Evolutionary conservation across 2,113 vertebrate species (phyloP).

Genomic region (Rhombomys opimus): DNA sequence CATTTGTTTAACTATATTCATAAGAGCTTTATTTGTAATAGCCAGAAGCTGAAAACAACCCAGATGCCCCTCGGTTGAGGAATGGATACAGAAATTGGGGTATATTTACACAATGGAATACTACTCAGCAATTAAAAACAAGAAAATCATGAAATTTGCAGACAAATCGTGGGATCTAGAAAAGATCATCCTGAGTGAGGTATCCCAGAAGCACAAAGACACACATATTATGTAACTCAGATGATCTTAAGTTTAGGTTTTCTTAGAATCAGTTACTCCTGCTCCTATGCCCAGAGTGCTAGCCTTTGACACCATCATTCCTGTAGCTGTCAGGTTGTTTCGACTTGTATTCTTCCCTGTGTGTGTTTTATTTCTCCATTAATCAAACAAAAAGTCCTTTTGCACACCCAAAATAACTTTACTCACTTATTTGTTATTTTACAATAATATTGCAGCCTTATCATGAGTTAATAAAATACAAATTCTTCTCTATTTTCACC

Average conservation of each 20-base stretch:
- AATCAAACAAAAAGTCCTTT: background rate
- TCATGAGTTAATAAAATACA: background rate
- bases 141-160: too few relatives aligned
- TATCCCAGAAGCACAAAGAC: too few relatives aligned
- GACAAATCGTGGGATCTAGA: too few relatives aligned
- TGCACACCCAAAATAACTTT: background rate
- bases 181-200: too few relatives aligned
- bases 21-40: too few relatives aligned
- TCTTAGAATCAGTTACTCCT: background rate
- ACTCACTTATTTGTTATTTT: background rate
- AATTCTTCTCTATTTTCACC: background rate
- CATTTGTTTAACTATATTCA: too few relatives aligned
- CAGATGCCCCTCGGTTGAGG: too few relatives aligned
- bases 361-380: background rate
- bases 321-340: background rate
- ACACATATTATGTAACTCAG: too few relatives aligned
- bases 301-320: background rate
- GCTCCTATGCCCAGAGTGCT: background rate
- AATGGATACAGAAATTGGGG: too few relatives aligned
- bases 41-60: too few relatives aligned
- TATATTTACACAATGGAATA: too few relatives aligned
- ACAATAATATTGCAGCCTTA: background rate
- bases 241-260: background rate
- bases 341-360: background rate
- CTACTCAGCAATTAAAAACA: too few relatives aligned